Evolutionary conservation across 2,113 vertebrate species (phyloP).

Genomic region (Origma solitaria): DNA sequence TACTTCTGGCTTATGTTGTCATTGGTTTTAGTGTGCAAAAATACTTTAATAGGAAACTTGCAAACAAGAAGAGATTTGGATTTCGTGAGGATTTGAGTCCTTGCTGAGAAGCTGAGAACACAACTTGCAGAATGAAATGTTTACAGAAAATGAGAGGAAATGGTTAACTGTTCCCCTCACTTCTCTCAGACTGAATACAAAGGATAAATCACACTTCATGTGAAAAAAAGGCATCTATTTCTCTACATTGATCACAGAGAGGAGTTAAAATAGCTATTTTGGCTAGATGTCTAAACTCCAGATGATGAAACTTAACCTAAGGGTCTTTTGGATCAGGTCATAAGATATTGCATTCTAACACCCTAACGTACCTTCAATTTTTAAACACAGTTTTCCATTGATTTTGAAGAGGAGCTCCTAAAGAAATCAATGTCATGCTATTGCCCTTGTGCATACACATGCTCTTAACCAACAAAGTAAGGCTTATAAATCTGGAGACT

Average conservation of each 20-base stretch:
- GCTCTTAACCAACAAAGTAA: neutral
- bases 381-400: slow-evolving; percentile 36
- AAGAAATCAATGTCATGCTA: slow-evolving; percentile 39
- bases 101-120: neutral
- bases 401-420: slow-evolving; percentile 13
- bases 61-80: neutral
- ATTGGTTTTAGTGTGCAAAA: neutral
- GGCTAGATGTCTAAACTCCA: neutral
- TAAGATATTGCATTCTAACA: slow-evolving; percentile 2
- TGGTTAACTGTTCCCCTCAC: neutral
- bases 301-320: slow-evolving; percentile 34
- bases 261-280: neutral
- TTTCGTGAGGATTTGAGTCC: neutral
- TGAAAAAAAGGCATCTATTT: neutral
- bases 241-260: neutral
- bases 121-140: neutral
- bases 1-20: neutral
- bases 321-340: neutral
- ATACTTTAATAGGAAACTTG: neutral
- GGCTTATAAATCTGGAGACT: neutral
- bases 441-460: slow-evolving; percentile 29
- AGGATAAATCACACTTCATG: neutral
- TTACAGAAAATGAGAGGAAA: neutral
- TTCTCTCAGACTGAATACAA: neutral
- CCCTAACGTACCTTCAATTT: neutral